phyloP scores from a whole-genome alignment of 2,888 invertebrate species.

The Diplolepis rosae region DNA sequence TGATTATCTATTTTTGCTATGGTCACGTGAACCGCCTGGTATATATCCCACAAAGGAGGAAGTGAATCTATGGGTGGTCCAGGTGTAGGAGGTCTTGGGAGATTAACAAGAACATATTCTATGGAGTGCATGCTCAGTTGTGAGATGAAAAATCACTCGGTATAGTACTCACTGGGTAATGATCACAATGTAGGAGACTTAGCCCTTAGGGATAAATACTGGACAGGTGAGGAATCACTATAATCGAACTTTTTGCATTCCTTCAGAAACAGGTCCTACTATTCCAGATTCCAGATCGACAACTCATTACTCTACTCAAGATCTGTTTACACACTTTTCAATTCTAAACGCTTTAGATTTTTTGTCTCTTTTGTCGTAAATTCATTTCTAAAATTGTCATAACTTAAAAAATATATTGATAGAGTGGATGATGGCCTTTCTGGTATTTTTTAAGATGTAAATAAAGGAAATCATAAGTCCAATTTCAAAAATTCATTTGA shows the following conservation, averaged over 20 bases:
- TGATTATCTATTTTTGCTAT: too few species aligned
- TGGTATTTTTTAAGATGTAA: too few species aligned
- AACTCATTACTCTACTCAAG: conserved; percentile 1
- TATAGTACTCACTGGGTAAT: conserved; percentile 33
- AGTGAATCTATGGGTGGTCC: conserved; percentile 20
- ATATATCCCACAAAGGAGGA: conserved; percentile 17
- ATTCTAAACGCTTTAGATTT: not conserved
- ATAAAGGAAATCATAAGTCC: too few species aligned
- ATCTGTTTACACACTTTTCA: conserved; percentile 18
- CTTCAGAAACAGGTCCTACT: conserved; percentile 63
- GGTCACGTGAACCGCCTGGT: too few species aligned
- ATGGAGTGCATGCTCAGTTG: conserved; percentile 8
- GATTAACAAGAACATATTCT: not conserved
- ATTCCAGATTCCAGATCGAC: conserved; percentile 45
- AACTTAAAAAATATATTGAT: not conserved
- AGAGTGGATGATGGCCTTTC: too few species aligned
- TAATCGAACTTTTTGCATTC: conserved; percentile 65
- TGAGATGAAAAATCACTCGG: conserved; percentile 39
- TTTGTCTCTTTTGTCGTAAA: not conserved
- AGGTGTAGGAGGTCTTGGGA: not conserved
- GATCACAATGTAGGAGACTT: conserved; percentile 35
- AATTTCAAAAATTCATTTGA: too few species aligned
- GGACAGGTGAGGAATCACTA: conserved; percentile 59
- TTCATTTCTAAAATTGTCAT: too few species aligned
- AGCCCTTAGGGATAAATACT: conserved; percentile 39